Base-by-base conservation (phyloP, 1,140 invertebrate genomes). In the Halesus radiatus region DNA sequence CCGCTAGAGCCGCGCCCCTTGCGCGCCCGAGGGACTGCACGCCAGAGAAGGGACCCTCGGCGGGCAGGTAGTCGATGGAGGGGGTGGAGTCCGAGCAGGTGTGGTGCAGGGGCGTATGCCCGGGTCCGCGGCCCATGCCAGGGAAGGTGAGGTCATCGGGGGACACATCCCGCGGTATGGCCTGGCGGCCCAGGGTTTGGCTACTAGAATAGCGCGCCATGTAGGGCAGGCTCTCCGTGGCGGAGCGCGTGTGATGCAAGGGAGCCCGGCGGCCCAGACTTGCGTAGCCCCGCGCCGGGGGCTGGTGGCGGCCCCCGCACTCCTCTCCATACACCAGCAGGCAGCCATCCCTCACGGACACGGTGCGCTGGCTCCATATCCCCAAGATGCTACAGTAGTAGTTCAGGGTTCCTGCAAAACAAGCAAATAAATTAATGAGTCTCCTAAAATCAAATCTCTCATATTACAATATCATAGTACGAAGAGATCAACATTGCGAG, bases 341-440 rank as follows among this genome's bases (percentile, higher is more conserved):
- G 13, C 78, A 84, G 16, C 85, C 85, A 54, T 83, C 84, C 13
- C 84, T 64, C 16, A 86, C 85, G 50, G 82, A 83, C 15, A 83
- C 84, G 20, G 80, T 83, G 22, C 83, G 76, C 70, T 80, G 80
- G n/a, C 62, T 80, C 83, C 83, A 84, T 50, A 80, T 73, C 26
- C 80, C 83, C 20, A 79, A 32, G 29, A 52, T 74, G 20, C 75
- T 78, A 7, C 76, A 84, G 54, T 81, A 84, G 68, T 80, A 89
- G 83, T 89, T 88, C 54, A 91, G 86, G 79, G 89, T 89, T 78
- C 90, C 90, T 91, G 87, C 22, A 88, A 89, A 45, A 64, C 10
- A 89, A 45, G 26, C 10, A 64, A 23, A 20, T 23, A 64, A 64
- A 64, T 23, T 1, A 64, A 37, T 37, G 3, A 37, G 32, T 4